phyloP scores from a whole-genome alignment of 2,113 vertebrate species.

The Daubentonia madagascariensis region DNA sequence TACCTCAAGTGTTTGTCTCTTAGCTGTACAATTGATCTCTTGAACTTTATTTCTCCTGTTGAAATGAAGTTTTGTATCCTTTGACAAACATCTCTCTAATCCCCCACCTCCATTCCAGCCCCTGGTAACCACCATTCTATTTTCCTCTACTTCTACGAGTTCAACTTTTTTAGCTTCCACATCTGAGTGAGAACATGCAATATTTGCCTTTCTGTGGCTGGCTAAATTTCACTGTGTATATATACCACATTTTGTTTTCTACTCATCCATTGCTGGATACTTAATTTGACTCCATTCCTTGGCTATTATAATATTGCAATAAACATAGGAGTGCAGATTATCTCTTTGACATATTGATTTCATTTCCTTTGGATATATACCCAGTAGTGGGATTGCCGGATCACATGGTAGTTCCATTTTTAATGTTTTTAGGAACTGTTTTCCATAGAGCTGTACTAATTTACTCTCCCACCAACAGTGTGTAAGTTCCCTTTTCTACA shows the following conservation, averaged over 20 bases:
- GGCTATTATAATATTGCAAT: background rate
- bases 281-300: background rate
- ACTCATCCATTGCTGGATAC: background rate
- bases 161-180: background rate
- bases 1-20: background rate
- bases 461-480: background rate
- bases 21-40: background rate
- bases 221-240: background rate
- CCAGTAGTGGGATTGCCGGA: background rate
- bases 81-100: background rate
- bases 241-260: background rate
- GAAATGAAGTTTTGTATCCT: background rate
- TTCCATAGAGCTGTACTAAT: background rate
- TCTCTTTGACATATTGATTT: background rate
- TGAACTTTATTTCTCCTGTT: background rate
- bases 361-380: background rate
- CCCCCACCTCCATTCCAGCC: too few species aligned
- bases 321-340: background rate
- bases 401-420: background rate
- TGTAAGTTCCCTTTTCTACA: background rate
- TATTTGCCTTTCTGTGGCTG: background rate
- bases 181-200: background rate
- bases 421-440: background rate
- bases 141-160: background rate
- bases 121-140: background rate